Evolutionary conservation across 1,140 invertebrate genomes (phyloP), one percentile per base, ranked within the genome.

Genomic region (Drosophila nebulosa): DNA sequence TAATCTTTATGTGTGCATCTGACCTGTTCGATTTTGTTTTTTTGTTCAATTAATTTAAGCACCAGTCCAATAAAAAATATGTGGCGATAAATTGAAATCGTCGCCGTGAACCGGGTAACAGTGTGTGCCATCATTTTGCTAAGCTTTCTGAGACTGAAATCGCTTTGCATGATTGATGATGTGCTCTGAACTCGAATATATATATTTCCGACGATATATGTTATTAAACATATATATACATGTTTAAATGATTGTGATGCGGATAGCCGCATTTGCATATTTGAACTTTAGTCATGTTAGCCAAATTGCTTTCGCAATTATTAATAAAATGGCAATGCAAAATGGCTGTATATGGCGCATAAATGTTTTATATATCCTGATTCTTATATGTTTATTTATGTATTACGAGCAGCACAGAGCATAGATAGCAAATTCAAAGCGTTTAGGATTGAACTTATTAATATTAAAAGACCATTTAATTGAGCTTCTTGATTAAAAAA

Each of bases 111-210:
- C 30, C 22, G 4, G 32, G 36, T 42, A 9, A 14, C 21, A 30
- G 32, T 18, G 32, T 58, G 50, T 16, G 22, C 30, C 30, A 39
- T 30, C 73, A 61, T 74, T 66, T 62, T 51, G 50, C 55, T 30
- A 42, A 58, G 36, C 61, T 50, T 65, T 50, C 26, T 24, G 57
- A 71, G 69, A 55, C 32, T 51, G 32, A 51, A 65, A 61, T 52
- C 30, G 32, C 66, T 64, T 56, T 86, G 58, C 74, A 86, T 81
- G 69, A 86, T 78, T 78, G 74, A 85, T 86, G 69, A 32, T 46
- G 39, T 46, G 18, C 55, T 60, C n/a, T 26, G 35, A 14, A 58
- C n/a, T n/a, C 60, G 26, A 58, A 9, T 24, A n/a, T 36, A 4
- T 1, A 42, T 42, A 42, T 63, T 6, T 26, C 21, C 21, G 5